phyloP scores from a whole-genome alignment of 1,140 invertebrate genomes.

The Tetragonula clypearis region DNA sequence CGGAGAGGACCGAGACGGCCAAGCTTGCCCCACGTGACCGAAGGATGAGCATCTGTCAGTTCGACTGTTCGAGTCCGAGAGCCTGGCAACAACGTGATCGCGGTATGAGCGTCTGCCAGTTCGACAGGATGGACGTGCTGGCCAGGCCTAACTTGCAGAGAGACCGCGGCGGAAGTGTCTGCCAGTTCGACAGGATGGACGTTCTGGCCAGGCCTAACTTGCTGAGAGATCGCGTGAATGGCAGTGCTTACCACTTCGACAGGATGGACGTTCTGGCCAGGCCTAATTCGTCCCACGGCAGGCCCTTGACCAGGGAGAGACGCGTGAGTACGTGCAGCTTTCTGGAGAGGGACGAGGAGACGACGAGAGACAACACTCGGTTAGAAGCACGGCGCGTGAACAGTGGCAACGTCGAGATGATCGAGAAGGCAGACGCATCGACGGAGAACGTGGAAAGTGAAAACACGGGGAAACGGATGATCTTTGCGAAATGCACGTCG shows the following conservation, averaged over 20 bases:
- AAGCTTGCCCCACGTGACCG: slow-evolving; percentile 62
- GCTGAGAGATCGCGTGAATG: slow-evolving; percentile 62
- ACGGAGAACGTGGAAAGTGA: slow-evolving; percentile 3
- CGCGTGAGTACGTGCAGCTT: slow-evolving; percentile 62
- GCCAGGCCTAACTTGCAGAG: too few relatives aligned
- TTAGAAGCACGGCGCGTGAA: slow-evolving; percentile 54
- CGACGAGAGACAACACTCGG: background rate
- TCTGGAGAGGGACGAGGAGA: slow-evolving; percentile 63
- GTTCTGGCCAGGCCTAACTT: slow-evolving; percentile 63
- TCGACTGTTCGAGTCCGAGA: slow-evolving; percentile 62
- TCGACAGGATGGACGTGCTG: slow-evolving; percentile 66
- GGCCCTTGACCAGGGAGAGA: slow-evolving; percentile 54
- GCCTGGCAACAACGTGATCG: slow-evolving; percentile 61
- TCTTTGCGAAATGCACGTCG: slow-evolving; percentile 6
- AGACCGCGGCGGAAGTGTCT: slow-evolving; percentile 73
- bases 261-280: slow-evolving; percentile 57
- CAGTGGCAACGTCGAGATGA: slow-evolving; percentile 67
- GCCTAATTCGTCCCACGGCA: slow-evolving; percentile 54
- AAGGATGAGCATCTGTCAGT: slow-evolving; percentile 74
- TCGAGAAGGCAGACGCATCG: slow-evolving; percentile 50
- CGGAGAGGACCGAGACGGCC: slow-evolving; percentile 54
- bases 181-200: slow-evolving; percentile 73
- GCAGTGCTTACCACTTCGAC: slow-evolving; percentile 69
- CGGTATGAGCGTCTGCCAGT: slow-evolving; percentile 71
- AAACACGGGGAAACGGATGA: slow-evolving; percentile 30